Conservation (phyloP, 35 echinoderm and acorn worm genomes). For the Holothuria glaberrima region DNA sequence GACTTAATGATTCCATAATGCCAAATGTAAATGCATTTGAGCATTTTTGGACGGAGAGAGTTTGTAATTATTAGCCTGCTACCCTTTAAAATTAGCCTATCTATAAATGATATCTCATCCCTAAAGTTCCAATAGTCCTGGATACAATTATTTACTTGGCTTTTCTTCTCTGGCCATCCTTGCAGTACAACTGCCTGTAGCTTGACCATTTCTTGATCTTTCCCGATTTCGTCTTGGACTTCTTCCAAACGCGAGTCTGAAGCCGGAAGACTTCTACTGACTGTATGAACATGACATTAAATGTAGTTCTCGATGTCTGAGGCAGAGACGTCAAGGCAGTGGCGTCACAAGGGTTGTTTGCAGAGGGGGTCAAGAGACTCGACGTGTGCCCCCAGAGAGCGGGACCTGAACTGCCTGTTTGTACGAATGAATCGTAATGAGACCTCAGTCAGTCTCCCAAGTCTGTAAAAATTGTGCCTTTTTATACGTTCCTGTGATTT, state of each 20-base stretch:
- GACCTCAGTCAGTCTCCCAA: no score
- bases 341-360: no score
- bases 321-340: no score
- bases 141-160: neutral
- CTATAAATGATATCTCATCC: constrained; percentile 64
- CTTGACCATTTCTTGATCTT: constrained; percentile 54
- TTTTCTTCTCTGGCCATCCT: constrained; percentile 78
- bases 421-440: no score
- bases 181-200: constrained; percentile 47
- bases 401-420: no score
- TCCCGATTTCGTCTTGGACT: constrained; percentile 49
- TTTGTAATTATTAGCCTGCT: constrained; percentile 43
- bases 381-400: no score
- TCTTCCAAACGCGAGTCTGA: constrained; percentile 51
- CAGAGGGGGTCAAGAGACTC: no score
- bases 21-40: constrained; percentile 51
- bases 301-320: no score
- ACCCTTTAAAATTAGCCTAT: constrained; percentile 72
- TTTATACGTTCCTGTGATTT: no score
- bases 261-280: constrained; percentile 24
- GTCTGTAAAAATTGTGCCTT: no score
- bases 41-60: constrained; percentile 25
- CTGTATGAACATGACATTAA: no score
- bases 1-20: constrained; percentile 66
- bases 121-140: constrained; percentile 72